Conservation (phyloP, 2,113 vertebrate species). For the Bungarus multicinctus region DNA sequence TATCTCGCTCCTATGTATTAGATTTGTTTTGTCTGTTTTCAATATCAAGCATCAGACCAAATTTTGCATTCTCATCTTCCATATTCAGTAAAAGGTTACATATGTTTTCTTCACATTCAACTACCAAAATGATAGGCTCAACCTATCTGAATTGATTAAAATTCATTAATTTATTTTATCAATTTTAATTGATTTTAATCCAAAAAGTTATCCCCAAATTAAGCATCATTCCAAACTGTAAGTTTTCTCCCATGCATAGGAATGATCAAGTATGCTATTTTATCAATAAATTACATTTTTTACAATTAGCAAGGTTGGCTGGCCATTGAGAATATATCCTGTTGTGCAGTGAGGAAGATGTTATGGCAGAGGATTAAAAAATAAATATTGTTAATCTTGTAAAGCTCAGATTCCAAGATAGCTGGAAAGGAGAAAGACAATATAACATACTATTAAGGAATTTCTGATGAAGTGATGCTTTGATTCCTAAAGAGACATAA, state of each 20-base stretch:
- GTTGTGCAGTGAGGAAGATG: too few species aligned
- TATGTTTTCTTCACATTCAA: neutral
- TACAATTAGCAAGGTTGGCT: neutral
- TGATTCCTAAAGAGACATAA: neutral
- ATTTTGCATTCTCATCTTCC: neutral
- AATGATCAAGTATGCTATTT: neutral
- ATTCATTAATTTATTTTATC: neutral
- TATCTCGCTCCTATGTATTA: neutral
- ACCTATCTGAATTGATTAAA: neutral
- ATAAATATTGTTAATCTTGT: neutral
- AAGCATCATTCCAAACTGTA: neutral
- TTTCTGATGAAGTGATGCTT: neutral
- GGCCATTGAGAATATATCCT: neutral
- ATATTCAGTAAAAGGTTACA: neutral
- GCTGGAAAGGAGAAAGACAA: neutral
- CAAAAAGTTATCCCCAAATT: neutral
- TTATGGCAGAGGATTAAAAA: neutral
- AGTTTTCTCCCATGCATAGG: neutral
- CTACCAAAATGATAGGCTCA: neutral
- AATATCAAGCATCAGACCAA: neutral
- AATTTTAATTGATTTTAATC: neutral
- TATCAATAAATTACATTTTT: neutral
- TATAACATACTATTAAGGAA: rapidly evolving
- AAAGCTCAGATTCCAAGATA: neutral
- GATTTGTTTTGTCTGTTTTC: neutral